phyloP scores from a whole-genome alignment of 2,113 vertebrate genomes.

The Smithornis capensis region DNA sequence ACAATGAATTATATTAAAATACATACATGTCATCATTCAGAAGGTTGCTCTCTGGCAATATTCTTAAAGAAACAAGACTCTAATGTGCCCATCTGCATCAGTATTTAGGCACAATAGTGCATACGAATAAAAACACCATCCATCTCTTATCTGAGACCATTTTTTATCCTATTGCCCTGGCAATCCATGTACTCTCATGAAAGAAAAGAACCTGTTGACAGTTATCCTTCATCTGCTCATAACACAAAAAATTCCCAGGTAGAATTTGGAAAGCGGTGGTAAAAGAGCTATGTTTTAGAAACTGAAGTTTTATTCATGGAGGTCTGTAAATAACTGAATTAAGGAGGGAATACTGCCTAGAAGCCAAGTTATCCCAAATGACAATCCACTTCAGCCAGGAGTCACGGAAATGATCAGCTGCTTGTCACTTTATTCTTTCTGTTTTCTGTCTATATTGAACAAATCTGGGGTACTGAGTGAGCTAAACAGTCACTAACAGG shows the following conservation, averaged over 20 bases:
- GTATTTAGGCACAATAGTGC: background rate
- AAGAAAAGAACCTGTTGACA: background rate
- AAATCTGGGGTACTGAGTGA: background rate
- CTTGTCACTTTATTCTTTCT: background rate
- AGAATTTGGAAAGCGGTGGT: background rate
- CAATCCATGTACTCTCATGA: background rate
- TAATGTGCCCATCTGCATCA: background rate
- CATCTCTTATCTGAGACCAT: background rate
- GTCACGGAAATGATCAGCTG: background rate
- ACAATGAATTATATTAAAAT: constrained; percentile 21
- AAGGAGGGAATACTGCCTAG: background rate
- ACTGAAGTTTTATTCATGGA: background rate
- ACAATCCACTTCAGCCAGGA: background rate
- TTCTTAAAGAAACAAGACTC: background rate
- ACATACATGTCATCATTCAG: constrained; percentile 11
- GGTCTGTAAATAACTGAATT: background rate
- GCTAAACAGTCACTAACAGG: background rate
- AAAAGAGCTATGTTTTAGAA: background rate
- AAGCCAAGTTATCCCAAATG: background rate
- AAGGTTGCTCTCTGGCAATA: background rate
- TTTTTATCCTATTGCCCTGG: background rate
- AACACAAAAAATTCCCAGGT: background rate
- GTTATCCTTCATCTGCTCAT: background rate
- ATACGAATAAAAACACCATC: background rate
- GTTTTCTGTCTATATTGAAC: background rate